These are phyloP conservation scores for Aplysina aerophoba DNA, from an alignment of 37 sponge, comb jelly and placozoan genomes.

Conservation along the genomic window DNA sequence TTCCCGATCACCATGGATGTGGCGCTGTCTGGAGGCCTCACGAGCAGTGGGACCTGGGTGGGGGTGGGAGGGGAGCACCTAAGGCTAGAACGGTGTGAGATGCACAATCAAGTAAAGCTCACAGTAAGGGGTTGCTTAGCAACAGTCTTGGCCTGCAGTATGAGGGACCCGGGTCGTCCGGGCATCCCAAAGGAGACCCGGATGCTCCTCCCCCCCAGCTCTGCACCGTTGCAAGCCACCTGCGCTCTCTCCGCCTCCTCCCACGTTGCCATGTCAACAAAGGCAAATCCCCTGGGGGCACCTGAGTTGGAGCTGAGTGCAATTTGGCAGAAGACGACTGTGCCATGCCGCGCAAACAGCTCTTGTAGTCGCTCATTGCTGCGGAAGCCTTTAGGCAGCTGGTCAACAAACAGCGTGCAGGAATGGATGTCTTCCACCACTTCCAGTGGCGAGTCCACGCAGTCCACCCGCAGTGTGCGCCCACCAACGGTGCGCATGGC, in stretches of 20 bases:
- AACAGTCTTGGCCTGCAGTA: slow-evolving; percentile 61
- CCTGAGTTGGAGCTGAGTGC: slow-evolving; percentile 60
- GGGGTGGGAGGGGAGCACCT: not conserved
- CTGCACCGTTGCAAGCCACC: slow-evolving; percentile 35
- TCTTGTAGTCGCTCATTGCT: slow-evolving; percentile 42
- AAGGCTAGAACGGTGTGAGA: not conserved
- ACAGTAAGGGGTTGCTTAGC: not conserved
- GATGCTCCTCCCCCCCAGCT: slow-evolving; percentile 50
- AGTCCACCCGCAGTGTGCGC: slow-evolving; percentile 76
- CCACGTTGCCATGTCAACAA: slow-evolving; percentile 75
- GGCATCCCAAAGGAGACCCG: slow-evolving; percentile 87
- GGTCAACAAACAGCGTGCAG: slow-evolving; percentile 75
- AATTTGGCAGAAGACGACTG: slow-evolving; percentile 80
- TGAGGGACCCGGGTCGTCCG: slow-evolving; percentile 77
- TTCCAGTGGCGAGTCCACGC: slow-evolving; percentile 68
- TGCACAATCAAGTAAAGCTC: too few relatives aligned
- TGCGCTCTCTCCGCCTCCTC: slow-evolving; percentile 70
- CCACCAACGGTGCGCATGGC: slow-evolving; percentile 61
- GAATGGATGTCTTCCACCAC: slow-evolving; percentile 66
- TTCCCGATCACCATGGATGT: too few relatives aligned
- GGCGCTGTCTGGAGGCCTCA: too few relatives aligned
- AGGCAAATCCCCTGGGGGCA: slow-evolving; percentile 71
- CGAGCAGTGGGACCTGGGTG: too few relatives aligned
- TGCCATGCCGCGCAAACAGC: slow-evolving; percentile 56
- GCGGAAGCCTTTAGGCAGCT: slow-evolving; percentile 65